Percentiles rank a stretch among this genome's conserved stretches.
phyloP scores from a whole-genome alignment of 2,888 invertebrate species.

The Axea sp. region DNA sequence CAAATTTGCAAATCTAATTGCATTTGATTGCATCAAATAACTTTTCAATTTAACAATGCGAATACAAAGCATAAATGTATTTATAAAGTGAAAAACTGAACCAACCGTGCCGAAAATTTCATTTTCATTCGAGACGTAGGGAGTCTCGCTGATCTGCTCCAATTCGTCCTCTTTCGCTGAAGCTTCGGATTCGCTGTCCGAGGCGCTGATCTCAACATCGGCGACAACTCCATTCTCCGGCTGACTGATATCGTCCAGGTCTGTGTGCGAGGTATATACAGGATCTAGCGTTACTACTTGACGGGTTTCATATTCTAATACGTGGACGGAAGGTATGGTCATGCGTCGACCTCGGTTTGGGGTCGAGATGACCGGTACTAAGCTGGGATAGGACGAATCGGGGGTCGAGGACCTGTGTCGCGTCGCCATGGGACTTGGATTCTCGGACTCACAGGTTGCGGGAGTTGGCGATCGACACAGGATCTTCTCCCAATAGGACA shows the following conservation, averaged over 20 bases:
- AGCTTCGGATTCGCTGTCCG: conserved; percentile 84
- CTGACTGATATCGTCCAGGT: conserved; percentile 87
- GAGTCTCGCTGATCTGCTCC: conserved; percentile 76
- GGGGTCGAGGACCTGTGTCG: conserved; percentile 26
- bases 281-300: conserved; percentile 78
- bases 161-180: conserved; percentile 81
- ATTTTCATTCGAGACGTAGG: conserved; percentile 81
- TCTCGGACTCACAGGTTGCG: conserved; percentile 40
- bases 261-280: conserved; percentile 80
- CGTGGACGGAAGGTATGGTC: conserved; percentile 74
- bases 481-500: conserved; percentile 77
- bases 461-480: conserved; percentile 69
- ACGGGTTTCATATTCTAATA: conserved; percentile 72
- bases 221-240: conserved; percentile 83
- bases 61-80: no score
- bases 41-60: no score
- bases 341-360: conserved; percentile 67
- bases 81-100: no score
- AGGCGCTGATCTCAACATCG: conserved; percentile 80
- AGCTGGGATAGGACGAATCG: conserved; percentile 43
- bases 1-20: no score
- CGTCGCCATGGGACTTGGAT: not conserved
- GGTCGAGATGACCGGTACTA: conserved; percentile 37
- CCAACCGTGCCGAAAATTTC: conserved; percentile 81
- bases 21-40: no score